Evolutionary conservation across 2,797 vertebrate genomes (phyloP), one percentile per base, ranked within the genome.

Genomic region (Parauchenoglanis punctatus): DNA sequence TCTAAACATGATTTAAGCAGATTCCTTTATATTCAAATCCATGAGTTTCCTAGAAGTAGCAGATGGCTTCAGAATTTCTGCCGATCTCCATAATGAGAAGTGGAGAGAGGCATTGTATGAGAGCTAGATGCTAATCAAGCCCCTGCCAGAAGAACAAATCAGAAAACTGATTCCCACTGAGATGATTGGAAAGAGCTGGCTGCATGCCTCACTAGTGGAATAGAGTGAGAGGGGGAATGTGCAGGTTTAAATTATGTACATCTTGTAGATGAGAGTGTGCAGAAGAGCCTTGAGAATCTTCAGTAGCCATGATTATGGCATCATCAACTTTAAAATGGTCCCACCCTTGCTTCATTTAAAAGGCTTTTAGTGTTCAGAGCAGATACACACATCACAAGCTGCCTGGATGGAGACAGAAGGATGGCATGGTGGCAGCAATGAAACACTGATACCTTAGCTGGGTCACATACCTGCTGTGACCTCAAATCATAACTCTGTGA

Each of bases 21-120:
- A 61, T 58, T 81, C 56, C 68, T 75, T 85, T 77, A 82, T 83
- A 88, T 88, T 78, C 87, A 88, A 88, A 88, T 88, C 65, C 13
- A 49, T 10, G 8, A 54, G n/a, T 35, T 81, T 68, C 73, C 73
- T 61, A 49, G 35, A 84, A 87, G 59, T 46, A 59, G 76, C 83
- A 88, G 83, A 88, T 73, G 83, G 54, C 40, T 56, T 77, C 23
- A 75, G 86, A 46, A 83, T 76, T 87, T 83, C 23, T 83, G 56
- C 59, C 67, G 25, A 59, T 87, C 75, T 72, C 63, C 67, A 88
- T 59, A 76, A 87, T 83, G 61, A 86, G 77, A 63, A 85, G 87
- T 67, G 70, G 49, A 25, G 35, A 25, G 75, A 72, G 72, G 56
- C 68, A 59, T 81, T 28, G 61, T 35, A 65, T 63, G 83, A 84